These are phyloP conservation scores for Merluccius polli DNA, from an alignment of 2,797 vertebrate genomes.

Conservation along the genomic window DNA sequence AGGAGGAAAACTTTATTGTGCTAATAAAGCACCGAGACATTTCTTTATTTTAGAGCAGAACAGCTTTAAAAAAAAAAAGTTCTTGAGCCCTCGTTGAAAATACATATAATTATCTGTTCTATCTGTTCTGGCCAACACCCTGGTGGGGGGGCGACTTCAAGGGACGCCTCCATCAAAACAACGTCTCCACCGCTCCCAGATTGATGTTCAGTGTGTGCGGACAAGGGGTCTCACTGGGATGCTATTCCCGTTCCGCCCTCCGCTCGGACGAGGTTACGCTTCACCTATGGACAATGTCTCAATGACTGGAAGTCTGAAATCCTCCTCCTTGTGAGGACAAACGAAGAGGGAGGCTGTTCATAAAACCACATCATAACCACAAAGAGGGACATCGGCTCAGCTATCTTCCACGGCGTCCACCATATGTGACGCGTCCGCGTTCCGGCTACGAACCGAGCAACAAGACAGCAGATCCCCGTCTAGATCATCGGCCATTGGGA, in stretches of 20 bases:
- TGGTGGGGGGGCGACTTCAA: slow-evolving; percentile 30
- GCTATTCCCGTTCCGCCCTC: not conserved
- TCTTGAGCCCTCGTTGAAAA: slow-evolving; percentile 22
- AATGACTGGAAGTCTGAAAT: no score
- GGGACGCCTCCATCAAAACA: slow-evolving; percentile 22
- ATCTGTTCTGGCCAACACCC: slow-evolving; percentile 18
- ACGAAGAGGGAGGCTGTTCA: not conserved
- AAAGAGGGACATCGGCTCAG: not conserved
- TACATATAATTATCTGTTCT: slow-evolving; percentile 23
- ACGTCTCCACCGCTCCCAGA: not conserved
- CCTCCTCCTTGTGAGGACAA: not conserved
- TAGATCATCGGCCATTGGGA: not conserved
- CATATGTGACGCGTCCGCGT: not conserved
- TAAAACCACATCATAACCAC: not conserved
- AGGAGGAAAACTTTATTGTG: slow-evolving; percentile 13
- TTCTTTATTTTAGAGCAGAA: slow-evolving; percentile 20
- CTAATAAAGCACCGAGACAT: not conserved
- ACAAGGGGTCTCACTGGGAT: not conserved
- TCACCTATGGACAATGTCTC: not conserved
- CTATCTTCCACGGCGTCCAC: no score
- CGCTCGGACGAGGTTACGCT: not conserved
- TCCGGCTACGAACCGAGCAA: not conserved
- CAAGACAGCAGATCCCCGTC: not conserved
- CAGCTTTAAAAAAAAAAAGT: slow-evolving; percentile 26
- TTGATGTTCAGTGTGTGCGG: not conserved